Evolutionary conservation across 2,113 vertebrate species (phyloP), one percentile per base, ranked within the genome.

Genomic region (Callipepla californica): DNA sequence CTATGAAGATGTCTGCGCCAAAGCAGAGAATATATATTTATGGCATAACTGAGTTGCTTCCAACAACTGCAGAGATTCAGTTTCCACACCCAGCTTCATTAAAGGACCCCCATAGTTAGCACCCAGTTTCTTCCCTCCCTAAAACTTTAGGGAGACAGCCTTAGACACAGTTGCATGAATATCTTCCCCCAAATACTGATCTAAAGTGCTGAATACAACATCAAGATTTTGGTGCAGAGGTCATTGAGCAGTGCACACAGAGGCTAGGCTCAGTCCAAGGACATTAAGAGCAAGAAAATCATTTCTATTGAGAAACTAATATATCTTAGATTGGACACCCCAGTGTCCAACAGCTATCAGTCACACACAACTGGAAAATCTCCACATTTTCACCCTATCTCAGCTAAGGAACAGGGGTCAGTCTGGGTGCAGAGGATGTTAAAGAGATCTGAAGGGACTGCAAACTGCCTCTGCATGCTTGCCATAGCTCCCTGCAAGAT

Each of bases 201-300:
- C 13, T 36, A 1, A 82, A 80, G 19, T 6, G 1, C 26, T 4
- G 30, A 63, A 18, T 15, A 65, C 55, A 28, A 32, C 25, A 25
- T 7, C 6, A 32, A 38, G 20, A 9, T 34, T 8, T 15, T 42
- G 28, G 21, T 76, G 16, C 61, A 6, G 0, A 22, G 7, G 11
- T 10, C 13, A 1, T 8, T 1, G 9, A 26, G 47, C 38, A 63
- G 58, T 67, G 34, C 25, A 9, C 2, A 2, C 5, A 51, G 28
- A 65, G 18, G 6, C 4, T 9, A 8, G 4, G 7, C 11, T 61
- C 5, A 2, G 32, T 7, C 48, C 13, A 11, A 23, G 13, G 13
- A 4, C 4, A 8, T 20, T 14, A 15, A 20, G 4, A 57, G 1
- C 36, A 44, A 2, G 11, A 8, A 58, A 75, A 15, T 18, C 2